Conservation (phyloP, 2,888 invertebrate genomes). For the Caenorhabditis sp. region DNA sequence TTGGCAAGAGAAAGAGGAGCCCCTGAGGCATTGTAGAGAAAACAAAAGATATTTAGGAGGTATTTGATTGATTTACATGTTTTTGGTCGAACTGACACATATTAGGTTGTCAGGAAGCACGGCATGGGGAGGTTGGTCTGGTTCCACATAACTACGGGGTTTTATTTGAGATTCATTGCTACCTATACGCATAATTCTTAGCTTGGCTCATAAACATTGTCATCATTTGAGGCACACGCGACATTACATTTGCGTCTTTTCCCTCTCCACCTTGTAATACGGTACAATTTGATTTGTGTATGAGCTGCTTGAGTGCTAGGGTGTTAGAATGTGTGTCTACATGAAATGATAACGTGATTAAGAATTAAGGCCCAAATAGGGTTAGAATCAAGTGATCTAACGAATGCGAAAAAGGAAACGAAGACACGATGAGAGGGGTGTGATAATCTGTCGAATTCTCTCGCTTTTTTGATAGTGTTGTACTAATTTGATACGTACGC, state of each 20-base stretch:
- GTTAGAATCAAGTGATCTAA: constrained; percentile 39
- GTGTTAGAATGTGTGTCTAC: constrained; percentile 10
- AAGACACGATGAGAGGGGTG: constrained; percentile 26
- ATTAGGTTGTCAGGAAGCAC: constrained; percentile 67
- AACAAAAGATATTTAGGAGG: constrained; percentile 49
- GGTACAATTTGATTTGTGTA: constrained; percentile 16
- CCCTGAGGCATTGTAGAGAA: constrained; percentile 27
- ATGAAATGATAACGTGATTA: constrained; percentile 55
- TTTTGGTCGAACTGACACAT: constrained; percentile 65
- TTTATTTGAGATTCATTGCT: constrained; percentile 62
- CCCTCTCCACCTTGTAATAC: constrained; percentile 13
- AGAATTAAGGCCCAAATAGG: constrained; percentile 56
- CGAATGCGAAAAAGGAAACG: not conserved
- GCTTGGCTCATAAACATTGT: constrained; percentile 29
- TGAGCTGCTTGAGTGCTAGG: not conserved
- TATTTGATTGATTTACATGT: constrained; percentile 65
- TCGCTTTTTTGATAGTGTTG: constrained; percentile 46
- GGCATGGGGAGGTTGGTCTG: constrained; percentile 10
- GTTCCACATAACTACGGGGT: constrained; percentile 51
- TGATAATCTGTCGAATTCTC: constrained; percentile 58
- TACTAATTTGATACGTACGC: constrained; percentile 56
- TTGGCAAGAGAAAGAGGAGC: not conserved
- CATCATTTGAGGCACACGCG: constrained; percentile 20
- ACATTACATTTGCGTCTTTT: not conserved
- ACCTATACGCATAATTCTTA: constrained; percentile 46